phyloP scores from a whole-genome alignment of 2,113 vertebrate species.

The Macrotis lagotis region DNA sequence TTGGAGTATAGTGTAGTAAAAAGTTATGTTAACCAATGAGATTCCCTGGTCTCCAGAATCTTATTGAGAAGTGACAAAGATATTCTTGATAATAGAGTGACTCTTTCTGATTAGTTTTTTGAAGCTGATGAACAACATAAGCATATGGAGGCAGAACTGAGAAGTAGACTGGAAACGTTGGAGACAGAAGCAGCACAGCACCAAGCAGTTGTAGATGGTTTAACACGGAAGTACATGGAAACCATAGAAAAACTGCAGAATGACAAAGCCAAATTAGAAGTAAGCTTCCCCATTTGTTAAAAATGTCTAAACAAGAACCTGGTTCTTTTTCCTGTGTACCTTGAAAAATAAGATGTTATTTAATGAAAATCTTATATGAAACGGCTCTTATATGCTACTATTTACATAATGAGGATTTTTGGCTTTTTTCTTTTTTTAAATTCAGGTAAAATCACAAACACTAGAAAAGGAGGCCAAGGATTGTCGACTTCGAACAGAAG shows the following conservation, averaged over 20 bases:
- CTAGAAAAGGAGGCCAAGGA: slow-evolving; percentile 96
- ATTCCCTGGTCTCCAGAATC: neutral
- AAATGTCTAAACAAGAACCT: neutral
- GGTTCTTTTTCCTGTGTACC: neutral
- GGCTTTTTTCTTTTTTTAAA: slow-evolving; percentile 71
- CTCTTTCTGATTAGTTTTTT: slow-evolving; percentile 88
- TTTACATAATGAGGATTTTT: slow-evolving; percentile 65
- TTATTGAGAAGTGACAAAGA: slow-evolving; percentile 20
- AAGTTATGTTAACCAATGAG: neutral
- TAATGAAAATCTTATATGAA: neutral
- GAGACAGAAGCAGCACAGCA: slow-evolving; percentile 91
- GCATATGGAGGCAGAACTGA: slow-evolving; percentile 90
- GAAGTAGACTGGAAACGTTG: slow-evolving; percentile 86
- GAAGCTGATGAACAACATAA: slow-evolving; percentile 95
- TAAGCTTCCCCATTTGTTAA: slow-evolving; percentile 75
- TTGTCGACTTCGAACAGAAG: slow-evolving; percentile 93
- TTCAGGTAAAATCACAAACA: slow-evolving; percentile 93
- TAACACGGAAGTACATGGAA: slow-evolving; percentile 91
- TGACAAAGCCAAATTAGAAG: slow-evolving; percentile 95
- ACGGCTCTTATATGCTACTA: slow-evolving; percentile 7
- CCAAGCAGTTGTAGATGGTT: slow-evolving; percentile 89
- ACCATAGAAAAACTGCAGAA: slow-evolving; percentile 94
- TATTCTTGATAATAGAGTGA: neutral
- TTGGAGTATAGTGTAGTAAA: neutral
- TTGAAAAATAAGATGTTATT: neutral